Evolutionary conservation across 2,888 invertebrate species (phyloP).

Genomic region (Linnaemya vulpina): DNA sequence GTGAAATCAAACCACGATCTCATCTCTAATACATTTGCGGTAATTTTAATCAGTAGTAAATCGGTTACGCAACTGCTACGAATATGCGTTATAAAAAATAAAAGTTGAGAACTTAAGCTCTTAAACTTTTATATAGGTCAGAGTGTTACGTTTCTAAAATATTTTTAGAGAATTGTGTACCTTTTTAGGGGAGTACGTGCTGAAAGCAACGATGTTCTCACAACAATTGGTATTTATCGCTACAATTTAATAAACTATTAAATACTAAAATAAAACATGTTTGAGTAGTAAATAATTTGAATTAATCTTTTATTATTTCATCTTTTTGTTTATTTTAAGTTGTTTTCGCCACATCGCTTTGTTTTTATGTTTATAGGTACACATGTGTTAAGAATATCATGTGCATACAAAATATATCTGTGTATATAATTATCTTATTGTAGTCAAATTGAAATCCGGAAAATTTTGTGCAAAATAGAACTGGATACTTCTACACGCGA

Average conservation of each 20-base stretch:
- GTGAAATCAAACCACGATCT: no score
- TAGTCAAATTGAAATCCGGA: no score
- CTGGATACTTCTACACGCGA: no score
- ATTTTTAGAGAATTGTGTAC: neutral
- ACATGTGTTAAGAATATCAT: no score
- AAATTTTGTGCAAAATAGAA: no score
- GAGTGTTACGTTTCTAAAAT: constrained; percentile 2
- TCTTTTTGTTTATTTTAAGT: neutral
- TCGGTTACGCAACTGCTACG: neutral
- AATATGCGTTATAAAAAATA: neutral
- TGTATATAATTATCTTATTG: no score
- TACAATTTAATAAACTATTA: constrained; percentile 12
- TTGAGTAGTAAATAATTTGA: neutral
- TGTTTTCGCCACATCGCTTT: neutral
- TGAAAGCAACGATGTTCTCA: constrained; percentile 36
- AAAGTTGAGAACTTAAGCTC: constrained; percentile 28
- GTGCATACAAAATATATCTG: no score
- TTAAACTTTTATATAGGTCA: constrained; percentile 6
- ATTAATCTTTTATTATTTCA: constrained; percentile 25
- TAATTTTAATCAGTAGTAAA: neutral
- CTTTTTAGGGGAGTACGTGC: constrained; percentile 40
- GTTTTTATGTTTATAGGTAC: no score
- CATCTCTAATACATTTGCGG: neutral
- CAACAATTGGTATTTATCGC: neutral
- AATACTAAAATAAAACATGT: constrained; percentile 5